Evolutionary conservation across 2,888 invertebrate species (phyloP).

Genomic region (Brenthis daphne): DNA sequence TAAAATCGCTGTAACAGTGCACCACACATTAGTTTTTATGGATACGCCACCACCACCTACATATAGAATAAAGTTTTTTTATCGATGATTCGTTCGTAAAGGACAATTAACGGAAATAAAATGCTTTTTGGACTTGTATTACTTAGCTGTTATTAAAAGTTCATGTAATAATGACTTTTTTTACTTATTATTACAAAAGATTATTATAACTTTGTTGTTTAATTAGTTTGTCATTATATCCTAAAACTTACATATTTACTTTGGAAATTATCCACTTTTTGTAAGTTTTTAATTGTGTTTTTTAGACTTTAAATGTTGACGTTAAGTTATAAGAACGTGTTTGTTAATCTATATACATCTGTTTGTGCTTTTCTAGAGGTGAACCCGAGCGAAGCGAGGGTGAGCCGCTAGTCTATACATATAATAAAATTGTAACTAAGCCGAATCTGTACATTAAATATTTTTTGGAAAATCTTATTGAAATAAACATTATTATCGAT

Average conservation of each 20-base stretch:
- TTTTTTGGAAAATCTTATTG: too few relatives aligned
- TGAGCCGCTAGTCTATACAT: too few relatives aligned
- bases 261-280: too few relatives aligned
- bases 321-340: too few relatives aligned
- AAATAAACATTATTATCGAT: too few relatives aligned
- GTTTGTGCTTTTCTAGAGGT: too few relatives aligned
- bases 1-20: constrained; percentile 27
- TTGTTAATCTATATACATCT: too few relatives aligned
- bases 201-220: constrained; percentile 12
- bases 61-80: constrained; percentile 26
- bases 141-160: not conserved
- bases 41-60: constrained; percentile 32
- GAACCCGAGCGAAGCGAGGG: too few relatives aligned
- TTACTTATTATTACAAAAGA: constrained; percentile 8
- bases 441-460: too few relatives aligned
- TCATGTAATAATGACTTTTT: not conserved
- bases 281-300: too few relatives aligned
- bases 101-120: constrained; percentile 24
- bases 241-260: not conserved
- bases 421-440: too few relatives aligned
- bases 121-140: constrained; percentile 13
- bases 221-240: constrained; percentile 13
- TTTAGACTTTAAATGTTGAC: too few relatives aligned
- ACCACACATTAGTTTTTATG: constrained; percentile 40
- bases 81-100: constrained; percentile 32